Evolutionary conservation across 2,797 vertebrate species (phyloP), one percentile per base, ranked within the genome.

Genomic region (Megaceryle alcyon): DNA sequence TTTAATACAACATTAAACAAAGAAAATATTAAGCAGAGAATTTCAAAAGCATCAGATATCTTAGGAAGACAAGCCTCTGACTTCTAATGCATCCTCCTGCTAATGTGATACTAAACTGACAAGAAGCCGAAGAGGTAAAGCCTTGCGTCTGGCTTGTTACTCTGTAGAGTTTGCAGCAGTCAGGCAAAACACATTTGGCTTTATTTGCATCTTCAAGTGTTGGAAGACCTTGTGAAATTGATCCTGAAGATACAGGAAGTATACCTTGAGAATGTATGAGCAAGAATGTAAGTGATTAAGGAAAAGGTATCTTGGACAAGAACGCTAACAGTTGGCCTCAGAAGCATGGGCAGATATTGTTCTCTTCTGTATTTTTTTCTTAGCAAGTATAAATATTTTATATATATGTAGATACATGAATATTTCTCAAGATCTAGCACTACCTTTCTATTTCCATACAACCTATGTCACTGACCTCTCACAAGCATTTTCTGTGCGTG

Each of bases 1-100:
- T 95, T 96, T 84, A 94, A 81, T 86, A 91, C 41, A 91, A 90
- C 72, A 64, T 90, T 90, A 88, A 95, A 86, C 54, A 59, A 90
- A 51, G 76, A 92, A 93, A 92, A 94, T 44, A 96, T 41, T 65
- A 90, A 82, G 63, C 4, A 51, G 43, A 84, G 60, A 65, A 84
- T 90, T 93, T 92, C 37, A 73, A 82, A 96, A 64, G 43, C 66
- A 90, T 76, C 54, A 72, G 25, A 31, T 70, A 73, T 12, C 48
- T 70, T 43, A 49, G 80, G 63, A 90, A 90, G 60, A 68, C 56
- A 82, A 84, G 37, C 48, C 33, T 82, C 39, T 73, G 57, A 85
- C 48, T 92, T 84, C 48, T 53, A 53, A 31, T 41, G 43, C 51
- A 84, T 69, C 68, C 60, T 80, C 12, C 43, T 39, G 39, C 66